phyloP scores from a whole-genome alignment of 1,140 invertebrate genomes.

The Drosophila busckii region DNA sequence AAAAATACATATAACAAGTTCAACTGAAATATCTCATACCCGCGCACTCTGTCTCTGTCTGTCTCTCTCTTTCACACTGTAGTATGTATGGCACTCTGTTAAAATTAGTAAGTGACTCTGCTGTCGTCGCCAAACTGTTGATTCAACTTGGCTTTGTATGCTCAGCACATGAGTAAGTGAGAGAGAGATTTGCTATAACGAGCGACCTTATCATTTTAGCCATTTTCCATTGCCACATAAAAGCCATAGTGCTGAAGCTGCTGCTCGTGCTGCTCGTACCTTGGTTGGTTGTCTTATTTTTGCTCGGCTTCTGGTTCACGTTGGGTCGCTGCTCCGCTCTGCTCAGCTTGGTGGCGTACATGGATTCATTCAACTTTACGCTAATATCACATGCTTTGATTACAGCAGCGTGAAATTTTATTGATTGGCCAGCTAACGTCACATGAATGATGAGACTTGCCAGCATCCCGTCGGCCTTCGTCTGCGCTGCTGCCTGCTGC shows the following conservation, averaged over 20 bases:
- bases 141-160: conserved; percentile 42
- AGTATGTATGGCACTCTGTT: conserved; percentile 22
- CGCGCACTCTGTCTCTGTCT: background rate
- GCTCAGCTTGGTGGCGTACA: conserved; percentile 30
- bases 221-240: conserved; percentile 52
- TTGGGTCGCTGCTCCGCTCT: conserved; percentile 2
- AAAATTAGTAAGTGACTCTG: conserved; percentile 60
- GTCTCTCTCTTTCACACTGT: background rate
- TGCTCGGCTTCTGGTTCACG: background rate
- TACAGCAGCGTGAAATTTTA: conserved; percentile 78
- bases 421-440: conserved; percentile 69
- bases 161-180: too few relatives aligned
- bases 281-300: conserved; percentile 10
- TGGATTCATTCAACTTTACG: conserved; percentile 75
- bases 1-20: conserved; percentile 63
- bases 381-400: conserved; percentile 78
- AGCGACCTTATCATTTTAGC: conserved; percentile 54
- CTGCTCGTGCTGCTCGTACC: conserved; percentile 10
- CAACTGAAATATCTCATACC: conserved; percentile 39
- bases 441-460: conserved; percentile 42
- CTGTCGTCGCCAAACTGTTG: conserved; percentile 62
- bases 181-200: conserved; percentile 38
- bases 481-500: too few relatives aligned
- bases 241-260: conserved; percentile 32
- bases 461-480: conserved; percentile 16